Conservation (phyloP, 2,797 vertebrate species). For the Myripristis murdjan region DNA sequence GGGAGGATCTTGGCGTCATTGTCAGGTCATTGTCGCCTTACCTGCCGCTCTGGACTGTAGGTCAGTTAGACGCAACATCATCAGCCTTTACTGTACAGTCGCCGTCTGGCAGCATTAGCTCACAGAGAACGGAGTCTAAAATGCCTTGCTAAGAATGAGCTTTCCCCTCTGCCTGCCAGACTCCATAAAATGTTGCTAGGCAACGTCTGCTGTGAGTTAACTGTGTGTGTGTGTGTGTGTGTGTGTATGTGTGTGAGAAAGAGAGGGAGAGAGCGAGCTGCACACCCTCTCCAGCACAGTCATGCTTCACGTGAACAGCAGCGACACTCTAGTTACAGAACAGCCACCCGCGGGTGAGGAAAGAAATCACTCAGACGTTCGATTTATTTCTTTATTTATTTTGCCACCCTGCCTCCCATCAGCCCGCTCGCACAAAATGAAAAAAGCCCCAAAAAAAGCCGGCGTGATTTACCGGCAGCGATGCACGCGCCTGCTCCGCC, state of each 20-base stretch:
- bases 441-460: no score
- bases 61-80: conserved; percentile 4
- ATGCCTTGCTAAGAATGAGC: conserved; percentile 61
- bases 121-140: conserved; percentile 45
- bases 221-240: conserved; percentile 28
- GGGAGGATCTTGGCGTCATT: no score
- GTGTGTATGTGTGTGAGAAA: conserved; percentile 18
- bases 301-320: conserved; percentile 62
- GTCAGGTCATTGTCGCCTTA: not conserved
- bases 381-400: not conserved
- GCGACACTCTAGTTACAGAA: conserved; percentile 44
- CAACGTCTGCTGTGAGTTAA: conserved; percentile 72
- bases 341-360: conserved; percentile 5
- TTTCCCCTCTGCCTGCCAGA: conserved; percentile 68
- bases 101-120: conserved; percentile 56
- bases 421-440: no score
- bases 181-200: conserved; percentile 84
- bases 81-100: conserved; percentile 14
- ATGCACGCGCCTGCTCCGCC: not conserved
- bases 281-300: conserved; percentile 68
- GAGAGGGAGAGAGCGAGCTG: conserved; percentile 26
- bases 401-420: not conserved
- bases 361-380: not conserved
- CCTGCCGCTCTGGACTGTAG: not conserved
- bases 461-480: not conserved